Evolutionary conservation across 2,113 vertebrate genomes (phyloP).

Genomic region (Stegostoma tigrinum): DNA sequence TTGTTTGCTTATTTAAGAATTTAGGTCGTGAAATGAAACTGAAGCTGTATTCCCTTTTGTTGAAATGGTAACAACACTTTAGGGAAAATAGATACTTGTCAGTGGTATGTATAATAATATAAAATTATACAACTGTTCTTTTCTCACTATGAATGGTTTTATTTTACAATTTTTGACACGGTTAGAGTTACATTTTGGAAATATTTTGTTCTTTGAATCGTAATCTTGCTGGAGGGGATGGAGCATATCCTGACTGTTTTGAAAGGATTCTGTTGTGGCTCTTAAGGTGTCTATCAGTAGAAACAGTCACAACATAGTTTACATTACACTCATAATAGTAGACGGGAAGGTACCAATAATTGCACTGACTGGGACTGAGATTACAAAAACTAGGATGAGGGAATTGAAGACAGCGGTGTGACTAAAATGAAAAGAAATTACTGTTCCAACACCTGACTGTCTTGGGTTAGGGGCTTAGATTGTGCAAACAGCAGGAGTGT

Average conservation of each 20-base stretch:
- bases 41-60: background rate
- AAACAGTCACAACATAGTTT: conserved; percentile 17
- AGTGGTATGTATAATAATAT: background rate
- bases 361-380: background rate
- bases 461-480: background rate
- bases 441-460: background rate
- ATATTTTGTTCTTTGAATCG: background rate
- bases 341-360: background rate
- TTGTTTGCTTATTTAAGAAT: background rate
- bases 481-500: background rate
- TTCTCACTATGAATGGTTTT: background rate
- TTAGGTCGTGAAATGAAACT: background rate
- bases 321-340: background rate
- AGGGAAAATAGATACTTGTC: background rate
- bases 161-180: background rate
- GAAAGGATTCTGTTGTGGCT: background rate
- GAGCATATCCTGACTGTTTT: background rate
- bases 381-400: background rate
- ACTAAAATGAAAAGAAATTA: background rate
- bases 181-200: background rate
- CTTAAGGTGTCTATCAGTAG: background rate
- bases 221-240: background rate
- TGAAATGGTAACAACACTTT: background rate
- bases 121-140: background rate
- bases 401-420: background rate